Base-by-base conservation (phyloP, 2,797 vertebrate species). In the Mareca penelope region DNA sequence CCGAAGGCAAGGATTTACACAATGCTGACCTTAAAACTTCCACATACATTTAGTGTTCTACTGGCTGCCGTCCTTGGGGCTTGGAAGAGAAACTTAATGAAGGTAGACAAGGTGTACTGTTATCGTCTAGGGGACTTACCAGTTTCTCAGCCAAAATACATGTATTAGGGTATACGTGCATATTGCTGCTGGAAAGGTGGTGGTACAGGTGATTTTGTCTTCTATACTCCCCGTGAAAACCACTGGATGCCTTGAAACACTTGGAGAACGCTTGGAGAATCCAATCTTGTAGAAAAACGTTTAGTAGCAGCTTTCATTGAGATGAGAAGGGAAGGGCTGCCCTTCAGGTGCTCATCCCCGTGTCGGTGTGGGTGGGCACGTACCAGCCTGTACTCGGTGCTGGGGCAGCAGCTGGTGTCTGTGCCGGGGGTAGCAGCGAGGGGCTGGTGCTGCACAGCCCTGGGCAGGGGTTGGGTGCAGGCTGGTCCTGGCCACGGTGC, bases 81-180 rank as follows among this genome's bases (percentile, higher is more conserved):
- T 94, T 95, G 84, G 72, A 92, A 96, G 69, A 71, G 73, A 94
- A 70, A 80, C 59, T 90, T 93, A 85, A 90, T 87, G 87, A 92
- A 93, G 94, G 90, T 64, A 72, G 80, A 90, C 87, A 71, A 39
- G 61, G 61, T 78, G 31, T 33, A 42, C 57, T 94, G 76, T 92
- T 63, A 12, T 94, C 56, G 88, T 52, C 61, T 83, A 91, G 87
- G 81, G 95, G 77, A 89, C 95, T 89, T 95, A 89, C 77, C 10
- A 15, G n/a, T 63, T 92, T 95, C 92, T 88, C 77, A 94, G 71
- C 35, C 69, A 33, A 60, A 40, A 57, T 63, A 1, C 65, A 1
- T 71, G 63, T 16, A 7, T 79, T 83, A 75, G 80, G 50, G 63
- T 12, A 4, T 35, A 2, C 26, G 55, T 89, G 77, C 78, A 55